phyloP scores from a whole-genome alignment of 2,888 invertebrate species.

The Proisotoma minuta region DNA sequence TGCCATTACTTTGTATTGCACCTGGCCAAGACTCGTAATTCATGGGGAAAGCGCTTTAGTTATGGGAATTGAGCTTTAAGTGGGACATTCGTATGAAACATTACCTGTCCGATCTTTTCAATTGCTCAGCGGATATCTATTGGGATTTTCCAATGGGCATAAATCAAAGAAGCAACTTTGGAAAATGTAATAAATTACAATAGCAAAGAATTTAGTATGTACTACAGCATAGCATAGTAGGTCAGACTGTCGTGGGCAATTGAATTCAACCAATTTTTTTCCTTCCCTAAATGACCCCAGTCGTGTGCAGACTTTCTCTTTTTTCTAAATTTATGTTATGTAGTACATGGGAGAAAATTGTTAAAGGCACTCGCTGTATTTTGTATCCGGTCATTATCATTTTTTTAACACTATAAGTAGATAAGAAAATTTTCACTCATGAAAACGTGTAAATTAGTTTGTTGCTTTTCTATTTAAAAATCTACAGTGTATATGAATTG shows the following conservation, averaged over 20 bases:
- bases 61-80: not conserved
- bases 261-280: conserved; percentile 14
- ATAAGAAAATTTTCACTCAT: no score
- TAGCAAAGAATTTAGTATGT: not conserved
- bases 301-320: conserved; percentile 2
- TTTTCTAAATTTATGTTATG: not conserved
- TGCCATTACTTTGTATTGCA: not conserved
- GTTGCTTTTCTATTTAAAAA: no score
- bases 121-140: not conserved
- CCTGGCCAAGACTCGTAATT: not conserved
- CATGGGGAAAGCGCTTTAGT: not conserved
- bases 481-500: no score
- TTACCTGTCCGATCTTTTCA: not conserved
- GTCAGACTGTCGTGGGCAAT: conserved; percentile 7
- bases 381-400: no score
- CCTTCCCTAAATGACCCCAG: conserved; percentile 13
- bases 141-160: not conserved
- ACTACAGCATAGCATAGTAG: not conserved
- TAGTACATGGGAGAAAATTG: no score
- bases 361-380: no score
- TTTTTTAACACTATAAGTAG: no score
- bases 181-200: conserved; percentile 3
- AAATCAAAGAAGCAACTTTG: not conserved
- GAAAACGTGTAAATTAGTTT: no score
- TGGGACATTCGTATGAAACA: not conserved